phyloP scores from a whole-genome alignment of 2,797 vertebrate species.

The Orestias chungarensis region DNA sequence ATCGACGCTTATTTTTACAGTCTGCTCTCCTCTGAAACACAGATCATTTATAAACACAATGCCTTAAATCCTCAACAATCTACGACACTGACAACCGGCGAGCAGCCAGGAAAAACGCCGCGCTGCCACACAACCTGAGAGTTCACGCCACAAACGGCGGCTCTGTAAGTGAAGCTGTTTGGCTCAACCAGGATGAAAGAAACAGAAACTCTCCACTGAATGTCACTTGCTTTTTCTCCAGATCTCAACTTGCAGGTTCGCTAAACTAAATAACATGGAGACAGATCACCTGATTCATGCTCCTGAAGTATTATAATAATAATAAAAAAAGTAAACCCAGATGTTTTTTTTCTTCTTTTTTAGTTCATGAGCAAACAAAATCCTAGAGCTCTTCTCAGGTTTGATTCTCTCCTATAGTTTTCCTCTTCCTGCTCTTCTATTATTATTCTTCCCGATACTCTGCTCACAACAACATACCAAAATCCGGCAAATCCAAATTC shows the following conservation, averaged over 20 bases:
- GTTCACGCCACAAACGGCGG: slow-evolving; percentile 30
- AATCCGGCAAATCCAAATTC: slow-evolving; percentile 51
- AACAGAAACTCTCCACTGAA: slow-evolving; percentile 21
- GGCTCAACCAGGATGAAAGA: slow-evolving; percentile 13
- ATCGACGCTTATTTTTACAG: slow-evolving; percentile 48
- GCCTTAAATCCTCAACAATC: slow-evolving; percentile 68
- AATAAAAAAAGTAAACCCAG: slow-evolving; percentile 73
- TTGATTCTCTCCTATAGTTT: slow-evolving; percentile 21
- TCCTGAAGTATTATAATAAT: slow-evolving; percentile 53
- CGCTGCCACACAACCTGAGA: slow-evolving; percentile 22
- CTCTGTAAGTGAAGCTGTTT: slow-evolving; percentile 24
- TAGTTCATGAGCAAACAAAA: slow-evolving; percentile 63
- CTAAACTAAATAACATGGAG: slow-evolving; percentile 25
- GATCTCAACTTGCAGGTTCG: slow-evolving; percentile 50
- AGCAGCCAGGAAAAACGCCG: slow-evolving; percentile 45
- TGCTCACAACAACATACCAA: slow-evolving; percentile 46
- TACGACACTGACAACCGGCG: slow-evolving; percentile 67
- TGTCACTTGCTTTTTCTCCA: slow-evolving; percentile 44
- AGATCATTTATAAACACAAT: slow-evolving; percentile 73
- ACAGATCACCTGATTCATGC: slow-evolving; percentile 29
- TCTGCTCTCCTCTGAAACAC: slow-evolving; percentile 60
- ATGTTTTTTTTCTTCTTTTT: slow-evolving; percentile 30
- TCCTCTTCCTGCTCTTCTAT: slow-evolving; percentile 8
- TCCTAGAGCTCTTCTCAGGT: slow-evolving; percentile 51
- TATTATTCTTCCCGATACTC: slow-evolving; percentile 36